Conservation (phyloP, 2,888 invertebrate species). For the Drosophila anomalata region DNA sequence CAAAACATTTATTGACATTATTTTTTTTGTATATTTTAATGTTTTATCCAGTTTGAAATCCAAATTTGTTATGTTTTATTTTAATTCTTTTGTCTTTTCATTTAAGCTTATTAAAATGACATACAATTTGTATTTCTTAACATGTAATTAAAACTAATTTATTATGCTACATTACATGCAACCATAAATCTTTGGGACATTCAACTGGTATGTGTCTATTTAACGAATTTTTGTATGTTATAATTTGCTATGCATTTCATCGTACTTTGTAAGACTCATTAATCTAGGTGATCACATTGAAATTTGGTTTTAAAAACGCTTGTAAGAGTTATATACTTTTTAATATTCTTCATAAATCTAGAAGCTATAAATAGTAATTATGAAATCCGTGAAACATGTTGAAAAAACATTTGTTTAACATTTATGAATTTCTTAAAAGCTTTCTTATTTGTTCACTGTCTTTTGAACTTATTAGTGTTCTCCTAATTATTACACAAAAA, state of each 20-base stretch:
- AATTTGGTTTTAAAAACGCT: conserved; percentile 79
- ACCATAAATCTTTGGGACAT: conserved; percentile 21
- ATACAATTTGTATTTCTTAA: conserved; percentile 21
- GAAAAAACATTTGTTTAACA: conserved; percentile 46
- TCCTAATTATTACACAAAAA: conserved; percentile 3
- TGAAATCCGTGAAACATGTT: conserved; percentile 28
- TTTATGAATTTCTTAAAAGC: conserved; percentile 24
- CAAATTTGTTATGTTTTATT: conserved; percentile 4
- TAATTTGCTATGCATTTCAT: conserved; percentile 70
- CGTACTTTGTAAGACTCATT: conserved; percentile 57
- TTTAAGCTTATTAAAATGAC: conserved; percentile 17
- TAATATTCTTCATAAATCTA: conserved; percentile 61
- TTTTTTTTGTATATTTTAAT: background rate
- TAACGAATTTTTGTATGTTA: conserved; percentile 16
- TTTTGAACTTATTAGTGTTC: conserved; percentile 1
- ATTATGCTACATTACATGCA: conserved; percentile 9
- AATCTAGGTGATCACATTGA: conserved; percentile 77
- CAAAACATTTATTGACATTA: background rate
- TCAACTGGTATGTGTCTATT: conserved; percentile 15
- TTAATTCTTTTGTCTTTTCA: conserved; percentile 8
- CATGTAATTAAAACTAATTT: conserved; percentile 24
- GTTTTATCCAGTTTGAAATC: conserved; percentile 25
- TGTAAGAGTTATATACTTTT: conserved; percentile 55
- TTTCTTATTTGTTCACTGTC: conserved; percentile 4
- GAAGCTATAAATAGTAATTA: conserved; percentile 65